Evolutionary conservation across 2,888 invertebrate genomes (phyloP), one percentile per base, ranked within the genome.

Genomic region (Candidula unifasciata): DNA sequence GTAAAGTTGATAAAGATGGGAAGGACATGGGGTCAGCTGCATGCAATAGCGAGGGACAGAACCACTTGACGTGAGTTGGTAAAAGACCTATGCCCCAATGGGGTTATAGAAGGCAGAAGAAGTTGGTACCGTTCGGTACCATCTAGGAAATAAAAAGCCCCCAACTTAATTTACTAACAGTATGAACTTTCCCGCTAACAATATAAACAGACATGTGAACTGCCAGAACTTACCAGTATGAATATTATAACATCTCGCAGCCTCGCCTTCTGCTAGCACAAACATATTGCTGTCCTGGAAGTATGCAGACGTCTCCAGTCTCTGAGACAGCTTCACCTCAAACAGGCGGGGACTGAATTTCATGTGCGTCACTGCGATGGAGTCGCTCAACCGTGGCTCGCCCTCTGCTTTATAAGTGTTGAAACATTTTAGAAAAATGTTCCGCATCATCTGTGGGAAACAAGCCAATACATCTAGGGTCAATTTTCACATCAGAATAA

Each of bases 361-460:
- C 90, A 93, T 90, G 83, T 89, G 89, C 83, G 90, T 91, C 24
- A 92, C 85, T 37, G 92, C 91, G 73, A 89, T 88, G 1, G 90
- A 88, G 81, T 93, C 93, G 37, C 90, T 89, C 2, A 93, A 84
- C 18, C 88, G 85, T 8, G 89, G 80, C 85, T 93, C 93, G 0
- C 86, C 83, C 0, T 89, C 87, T 3, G 87, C 79, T 82, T 91
- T 92, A 88, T 92, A 93, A 8, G 90, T 89, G 87, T 93, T 93
- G 89, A 91, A 93, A 86, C 93, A 93, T 84, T 91, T 91, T 57
- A 91, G 87, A 87, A 93, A 93, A 84, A 93, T 91, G 86, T 92
- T 92, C 27, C 93, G 86, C 93, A 93, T 93, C 90, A 93, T 90
- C 93, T 93, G 90, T 33, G 87, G 86, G 13, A n/a, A n/a, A 44